Evolutionary conservation across 2,113 vertebrate genomes (phyloP).

Genomic region (Nipponia nippon): DNA sequence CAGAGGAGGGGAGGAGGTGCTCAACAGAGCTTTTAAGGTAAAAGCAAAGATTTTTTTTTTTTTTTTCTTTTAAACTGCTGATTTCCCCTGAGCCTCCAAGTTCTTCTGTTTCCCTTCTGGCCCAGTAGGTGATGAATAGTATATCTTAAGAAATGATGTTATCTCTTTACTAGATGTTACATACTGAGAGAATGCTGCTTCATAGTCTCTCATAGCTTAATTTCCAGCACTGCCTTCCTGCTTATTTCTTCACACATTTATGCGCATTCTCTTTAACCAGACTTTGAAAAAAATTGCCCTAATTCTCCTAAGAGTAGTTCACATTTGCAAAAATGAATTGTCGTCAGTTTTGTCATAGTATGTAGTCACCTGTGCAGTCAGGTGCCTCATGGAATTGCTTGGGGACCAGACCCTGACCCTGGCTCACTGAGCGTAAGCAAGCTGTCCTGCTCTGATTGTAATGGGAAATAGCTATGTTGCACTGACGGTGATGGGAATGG

Average conservation of each 20-base stretch:
- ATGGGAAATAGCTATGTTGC: not conserved
- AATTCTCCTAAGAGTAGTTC: not conserved
- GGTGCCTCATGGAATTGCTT: not conserved
- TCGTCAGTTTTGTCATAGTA: not conserved
- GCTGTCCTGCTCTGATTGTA: not conserved
- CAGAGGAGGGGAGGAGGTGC: conserved; percentile 80
- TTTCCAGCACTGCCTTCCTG: not conserved
- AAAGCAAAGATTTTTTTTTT: not conserved
- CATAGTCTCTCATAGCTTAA: not conserved
- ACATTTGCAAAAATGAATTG: not conserved
- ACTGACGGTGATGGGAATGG: not conserved
- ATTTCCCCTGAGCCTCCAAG: not conserved
- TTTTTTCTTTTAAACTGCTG: not conserved
- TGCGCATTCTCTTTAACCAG: not conserved
- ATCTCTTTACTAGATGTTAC: not conserved
- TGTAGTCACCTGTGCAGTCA: not conserved
- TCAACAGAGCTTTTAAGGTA: conserved; percentile 84
- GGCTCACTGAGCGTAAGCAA: not conserved
- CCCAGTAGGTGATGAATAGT: not conserved
- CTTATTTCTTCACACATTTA: not conserved
- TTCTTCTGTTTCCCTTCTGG: conserved; percentile 3
- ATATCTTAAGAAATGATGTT: not conserved
- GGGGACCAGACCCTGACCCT: not conserved
- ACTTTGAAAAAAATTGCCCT: not conserved
- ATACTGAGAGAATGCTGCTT: not conserved